Conservation (phyloP, 35 echinoderm and acorn worm species). For the Antedon bifida region DNA sequence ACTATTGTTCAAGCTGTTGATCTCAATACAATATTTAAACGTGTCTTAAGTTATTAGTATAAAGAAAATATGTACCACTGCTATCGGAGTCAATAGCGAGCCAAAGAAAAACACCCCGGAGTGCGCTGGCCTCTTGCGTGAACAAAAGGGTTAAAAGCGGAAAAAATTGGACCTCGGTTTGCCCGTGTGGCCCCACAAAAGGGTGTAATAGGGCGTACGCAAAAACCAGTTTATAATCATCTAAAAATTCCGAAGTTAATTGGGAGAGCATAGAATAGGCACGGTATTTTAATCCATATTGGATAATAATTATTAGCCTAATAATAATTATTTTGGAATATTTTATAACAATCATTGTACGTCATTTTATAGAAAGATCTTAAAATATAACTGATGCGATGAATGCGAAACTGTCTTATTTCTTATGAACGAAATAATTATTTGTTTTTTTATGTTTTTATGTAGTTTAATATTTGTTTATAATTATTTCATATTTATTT, state of each 20-base stretch:
- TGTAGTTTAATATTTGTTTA: too few species aligned
- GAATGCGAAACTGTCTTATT: too few species aligned
- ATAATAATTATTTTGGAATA: too few species aligned
- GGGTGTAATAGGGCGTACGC: background rate
- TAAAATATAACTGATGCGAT: too few species aligned
- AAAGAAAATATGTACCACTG: background rate
- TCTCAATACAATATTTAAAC: background rate
- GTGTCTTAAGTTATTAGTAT: background rate
- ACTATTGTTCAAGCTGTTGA: background rate
- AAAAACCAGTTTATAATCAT: background rate
- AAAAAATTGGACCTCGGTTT: background rate
- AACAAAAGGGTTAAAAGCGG: background rate
- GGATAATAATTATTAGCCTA: too few species aligned
- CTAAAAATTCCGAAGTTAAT: background rate
- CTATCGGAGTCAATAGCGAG: background rate
- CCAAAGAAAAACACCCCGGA: background rate
- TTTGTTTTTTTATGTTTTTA: too few species aligned
- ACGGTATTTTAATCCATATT: background rate
- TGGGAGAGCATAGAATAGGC: background rate
- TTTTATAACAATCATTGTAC: too few species aligned
- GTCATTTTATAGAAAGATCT: too few species aligned
- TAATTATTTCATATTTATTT: too few species aligned
- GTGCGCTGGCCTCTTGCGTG: background rate
- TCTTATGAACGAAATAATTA: too few species aligned
- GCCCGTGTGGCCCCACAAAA: background rate